phyloP scores from a whole-genome alignment of 2,888 invertebrate species.

The Philonicus albiceps region DNA sequence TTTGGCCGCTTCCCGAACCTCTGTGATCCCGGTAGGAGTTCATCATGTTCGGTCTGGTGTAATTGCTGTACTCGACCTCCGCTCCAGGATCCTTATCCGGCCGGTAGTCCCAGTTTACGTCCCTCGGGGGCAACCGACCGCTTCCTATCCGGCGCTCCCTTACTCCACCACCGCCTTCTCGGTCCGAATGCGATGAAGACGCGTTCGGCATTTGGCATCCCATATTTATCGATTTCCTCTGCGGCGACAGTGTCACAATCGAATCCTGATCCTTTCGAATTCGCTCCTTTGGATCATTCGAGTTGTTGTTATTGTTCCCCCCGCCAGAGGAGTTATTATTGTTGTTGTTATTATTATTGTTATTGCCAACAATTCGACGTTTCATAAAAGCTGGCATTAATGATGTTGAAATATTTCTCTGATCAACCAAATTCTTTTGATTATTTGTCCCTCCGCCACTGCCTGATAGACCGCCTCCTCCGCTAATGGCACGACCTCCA shows the following conservation, averaged over 20 bases:
- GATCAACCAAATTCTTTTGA: conserved; percentile 56
- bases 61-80: conserved; percentile 58
- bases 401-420: conserved; percentile 60
- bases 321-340: conserved; percentile 23
- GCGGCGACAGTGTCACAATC: conserved; percentile 80
- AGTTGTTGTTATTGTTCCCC: background rate
- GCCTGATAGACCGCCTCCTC: background rate
- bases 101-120: conserved; percentile 65
- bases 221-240: conserved; percentile 84
- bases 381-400: conserved; percentile 63
- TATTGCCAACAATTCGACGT: conserved; percentile 53
- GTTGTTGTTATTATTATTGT: conserved; percentile 6
- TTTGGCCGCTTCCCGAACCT: background rate
- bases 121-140: conserved; percentile 78
- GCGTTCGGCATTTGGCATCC: conserved; percentile 75
- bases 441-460: conserved; percentile 43
- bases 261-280: conserved; percentile 84
- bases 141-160: conserved; percentile 78
- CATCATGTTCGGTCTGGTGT: conserved; percentile 50
- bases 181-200: conserved; percentile 37
- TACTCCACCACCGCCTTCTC: conserved; percentile 17
- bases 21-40: conserved; percentile 42
- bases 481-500: background rate
- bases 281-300: conserved; percentile 75
- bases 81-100: conserved; percentile 49